Conservation (phyloP, 2,797 vertebrate genomes). For the Brachyalestes nurse region DNA sequence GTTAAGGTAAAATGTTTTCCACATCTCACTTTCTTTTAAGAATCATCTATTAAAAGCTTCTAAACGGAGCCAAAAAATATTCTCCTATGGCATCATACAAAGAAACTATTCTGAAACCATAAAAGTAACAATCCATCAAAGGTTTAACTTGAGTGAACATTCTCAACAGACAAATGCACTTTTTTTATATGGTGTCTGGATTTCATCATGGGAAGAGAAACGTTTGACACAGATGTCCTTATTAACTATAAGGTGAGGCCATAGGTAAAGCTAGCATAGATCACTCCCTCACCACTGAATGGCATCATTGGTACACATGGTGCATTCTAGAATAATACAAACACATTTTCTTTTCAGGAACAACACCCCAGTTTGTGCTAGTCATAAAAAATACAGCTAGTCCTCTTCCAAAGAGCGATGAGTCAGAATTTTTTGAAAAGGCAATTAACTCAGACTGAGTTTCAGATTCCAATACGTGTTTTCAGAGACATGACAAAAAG, state of each 20-base stretch:
- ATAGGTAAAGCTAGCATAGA: background rate
- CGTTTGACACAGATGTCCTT: background rate
- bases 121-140: too few relatives aligned
- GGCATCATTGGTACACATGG: background rate
- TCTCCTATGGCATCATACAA: too few relatives aligned
- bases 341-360: slow-evolving; percentile 11
- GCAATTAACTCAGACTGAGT: background rate
- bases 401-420: slow-evolving; percentile 14
- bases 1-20: too few relatives aligned
- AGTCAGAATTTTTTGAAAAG: slow-evolving; percentile 27
- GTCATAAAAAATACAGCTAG: slow-evolving; percentile 18
- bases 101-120: too few relatives aligned
- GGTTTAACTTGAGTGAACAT: too few relatives aligned
- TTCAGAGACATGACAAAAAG: background rate
- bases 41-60: too few relatives aligned
- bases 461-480: slow-evolving; percentile 7
- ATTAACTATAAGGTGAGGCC: background rate
- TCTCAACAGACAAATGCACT: too few relatives aligned
- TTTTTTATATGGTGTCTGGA: background rate
- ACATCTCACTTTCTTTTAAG: too few relatives aligned
- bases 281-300: background rate
- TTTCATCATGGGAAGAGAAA: background rate
- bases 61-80: too few relatives aligned
- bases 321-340: background rate
- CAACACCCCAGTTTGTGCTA: slow-evolving; percentile 8